These are phyloP conservation scores for Ormia ochracea DNA, from an alignment of 2,888 invertebrate species.

Conservation along the genomic window DNA sequence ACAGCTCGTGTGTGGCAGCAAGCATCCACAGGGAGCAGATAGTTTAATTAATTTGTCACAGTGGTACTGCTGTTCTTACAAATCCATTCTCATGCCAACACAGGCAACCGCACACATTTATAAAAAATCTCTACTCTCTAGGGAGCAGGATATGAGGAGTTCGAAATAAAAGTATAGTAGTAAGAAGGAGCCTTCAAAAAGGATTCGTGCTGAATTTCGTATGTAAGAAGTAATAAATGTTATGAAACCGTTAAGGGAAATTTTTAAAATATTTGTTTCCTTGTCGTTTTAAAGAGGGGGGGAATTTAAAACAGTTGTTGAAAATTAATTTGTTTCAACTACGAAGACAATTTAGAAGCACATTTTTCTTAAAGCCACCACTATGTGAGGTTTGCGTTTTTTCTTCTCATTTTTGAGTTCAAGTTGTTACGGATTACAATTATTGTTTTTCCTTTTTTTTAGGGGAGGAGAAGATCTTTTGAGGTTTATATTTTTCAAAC, in stretches of 20 bases:
- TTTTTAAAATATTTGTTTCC: conserved; percentile 24
- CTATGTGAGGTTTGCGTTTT: conserved; percentile 42
- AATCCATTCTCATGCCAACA: conserved; percentile 63
- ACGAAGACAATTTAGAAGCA: conserved; percentile 28
- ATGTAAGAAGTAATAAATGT: conserved; percentile 28
- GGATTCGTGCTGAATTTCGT: background rate
- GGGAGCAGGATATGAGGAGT: conserved; percentile 10
- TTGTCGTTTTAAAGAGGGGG: background rate
- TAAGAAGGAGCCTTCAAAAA: too few species aligned
- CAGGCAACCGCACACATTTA: background rate
- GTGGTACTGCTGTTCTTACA: conserved; percentile 65
- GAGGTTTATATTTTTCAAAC: conserved; percentile 27
- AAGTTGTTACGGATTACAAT: conserved; percentile 44
- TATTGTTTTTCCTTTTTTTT: background rate
- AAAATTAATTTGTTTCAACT: conserved; percentile 57
- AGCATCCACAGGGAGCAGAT: conserved; percentile 68
- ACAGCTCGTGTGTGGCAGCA: conserved; percentile 39
- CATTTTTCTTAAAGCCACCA: conserved; percentile 36
- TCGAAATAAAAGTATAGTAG: background rate
- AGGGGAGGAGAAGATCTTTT: conserved; percentile 1
- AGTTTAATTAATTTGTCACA: conserved; percentile 75
- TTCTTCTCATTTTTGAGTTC: conserved; percentile 8
- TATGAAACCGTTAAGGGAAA: conserved; percentile 40
- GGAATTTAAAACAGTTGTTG: background rate
- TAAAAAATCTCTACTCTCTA: background rate